Conservation (phyloP, 2,888 invertebrate species). For the Diarsia mendica region DNA sequence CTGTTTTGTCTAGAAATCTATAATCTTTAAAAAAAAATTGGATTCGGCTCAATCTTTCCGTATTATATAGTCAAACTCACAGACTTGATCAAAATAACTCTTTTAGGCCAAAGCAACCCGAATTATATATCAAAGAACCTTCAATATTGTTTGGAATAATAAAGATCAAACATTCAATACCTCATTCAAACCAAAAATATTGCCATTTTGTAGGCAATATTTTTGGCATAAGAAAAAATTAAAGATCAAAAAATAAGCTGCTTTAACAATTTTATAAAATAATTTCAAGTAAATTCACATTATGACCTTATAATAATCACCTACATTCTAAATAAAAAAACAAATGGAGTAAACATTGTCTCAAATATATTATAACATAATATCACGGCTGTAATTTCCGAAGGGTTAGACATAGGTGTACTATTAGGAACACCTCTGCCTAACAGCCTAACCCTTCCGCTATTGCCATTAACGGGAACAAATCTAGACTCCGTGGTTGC, state of each 20-base stretch:
- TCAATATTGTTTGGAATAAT: conserved; percentile 10
- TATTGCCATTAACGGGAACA: no score
- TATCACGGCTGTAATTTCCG: no score
- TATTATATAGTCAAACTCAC: background rate
- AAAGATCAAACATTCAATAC: conserved; percentile 12
- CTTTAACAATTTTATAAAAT: background rate
- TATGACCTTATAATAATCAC: background rate
- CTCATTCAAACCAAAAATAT: no score
- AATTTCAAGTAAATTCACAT: background rate
- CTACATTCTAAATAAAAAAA: background rate
- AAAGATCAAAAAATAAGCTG: background rate
- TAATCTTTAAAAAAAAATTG: no score
- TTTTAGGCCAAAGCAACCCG: background rate
- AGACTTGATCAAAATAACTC: background rate
- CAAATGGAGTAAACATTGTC: background rate
- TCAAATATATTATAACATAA: background rate
- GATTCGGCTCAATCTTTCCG: background rate
- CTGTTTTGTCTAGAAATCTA: background rate
- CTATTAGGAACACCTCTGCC: no score
- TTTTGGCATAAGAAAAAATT: background rate
- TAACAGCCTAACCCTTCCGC: no score
- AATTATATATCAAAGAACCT: conserved; percentile 2
- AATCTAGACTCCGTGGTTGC: no score
- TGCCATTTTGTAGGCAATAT: background rate
- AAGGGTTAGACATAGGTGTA: no score